Base-by-base conservation (phyloP, 2,113 vertebrate genomes). In the Phrynocephalus versicolor region DNA sequence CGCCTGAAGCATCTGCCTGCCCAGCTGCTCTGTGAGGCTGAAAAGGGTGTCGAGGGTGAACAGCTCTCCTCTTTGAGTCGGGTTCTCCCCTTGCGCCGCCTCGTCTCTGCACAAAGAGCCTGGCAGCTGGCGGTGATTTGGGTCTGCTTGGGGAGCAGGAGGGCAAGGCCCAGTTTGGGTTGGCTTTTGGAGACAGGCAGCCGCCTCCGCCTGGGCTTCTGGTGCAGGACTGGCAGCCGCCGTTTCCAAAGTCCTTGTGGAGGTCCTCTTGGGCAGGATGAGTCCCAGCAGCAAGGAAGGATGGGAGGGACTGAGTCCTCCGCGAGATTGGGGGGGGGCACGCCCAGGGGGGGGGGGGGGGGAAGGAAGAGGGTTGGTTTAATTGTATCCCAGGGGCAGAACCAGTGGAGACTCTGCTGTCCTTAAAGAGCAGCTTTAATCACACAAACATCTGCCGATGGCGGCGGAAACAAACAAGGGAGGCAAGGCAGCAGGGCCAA, bases 251-350 rank as follows among this genome's bases (percentile, higher is more conserved):
- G 78, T 58, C 81, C n/a, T 6, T 12, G 51, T 37, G 41, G 30
- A 55, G 6, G 69, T 19, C 67, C 78, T 78, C 37, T 89, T 92
- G 69, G 94, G 94, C 57, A 96, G 88, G 85, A 96, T 85, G 60
- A 95, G 83, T 2, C 82, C 90, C 81, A 94, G 82, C 25, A 93
- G 57, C 25, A 89, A 86, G 67, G 83, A 73, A 0, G 92, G 90
- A 76, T 85, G 85, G 74, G 86, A 77, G 0, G 0, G 69, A 81
- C 93, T 85, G 55, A 92, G 27, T 6, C 94, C 95, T 94, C n/a
- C n/a, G n/a, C n/a, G n/a, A n/a, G n/a, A n/a, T n/a, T 14, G 7
- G 45, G 23, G 27, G 25, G 23, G 64, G 27, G 21, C 62, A 21
- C 21, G 62, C 21, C 62, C 62, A 30, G 64, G 25, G 30, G 27